Base-by-base conservation (phyloP, 2,797 vertebrate genomes). In the Artibeus jamaicensis region DNA sequence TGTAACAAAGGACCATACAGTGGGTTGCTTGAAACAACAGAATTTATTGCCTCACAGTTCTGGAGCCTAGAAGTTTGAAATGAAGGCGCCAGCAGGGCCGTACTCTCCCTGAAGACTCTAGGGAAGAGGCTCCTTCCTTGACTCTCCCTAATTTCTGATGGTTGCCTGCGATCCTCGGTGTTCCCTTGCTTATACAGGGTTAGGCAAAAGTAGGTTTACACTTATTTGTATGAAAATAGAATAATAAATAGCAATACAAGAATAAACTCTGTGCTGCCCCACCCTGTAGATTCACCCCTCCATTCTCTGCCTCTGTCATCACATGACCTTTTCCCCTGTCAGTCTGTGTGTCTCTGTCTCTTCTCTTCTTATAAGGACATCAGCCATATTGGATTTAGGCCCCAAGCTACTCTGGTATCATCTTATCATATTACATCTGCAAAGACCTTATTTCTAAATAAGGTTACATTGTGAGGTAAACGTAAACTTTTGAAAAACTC, bases 381-480 rank as follows among this genome's bases (percentile, higher is more conserved):
- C 19, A 37, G 11, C 78, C 34, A 46, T 48, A 48, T 37, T 59
- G 67, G 50, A 91, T 81, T 90, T 57, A 59, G 32, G 57, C 24
- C 6, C 57, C 18, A 48, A 18, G 6, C 7, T 9, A 89, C 55
- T 91, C 76, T 24, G 32, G 10, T 42, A 34, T 9, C 8, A 62
- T 26, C 50, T 90, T 16, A 26, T 78, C 59, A 78, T 85, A 78
- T 6, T 78, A 84, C n/a, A 44, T 73, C 8, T 68, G 29, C 55
- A 92, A 94, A 94, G 32, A 77, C 21, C 11, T 44, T 55, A 65
- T 76, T 93, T 68, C 32, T 68, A 87, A 87, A 48, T 84, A 84
- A 81, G 15, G 14, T 84, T 77, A 59, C 21, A 59, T 39, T 93
- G 34, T 44, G 34, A 96, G 26, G 21, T 71, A 7, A 34, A 89